Evolutionary conservation across 2,113 vertebrate genomes (phyloP).

Genomic region (Apteryx mantelli): DNA sequence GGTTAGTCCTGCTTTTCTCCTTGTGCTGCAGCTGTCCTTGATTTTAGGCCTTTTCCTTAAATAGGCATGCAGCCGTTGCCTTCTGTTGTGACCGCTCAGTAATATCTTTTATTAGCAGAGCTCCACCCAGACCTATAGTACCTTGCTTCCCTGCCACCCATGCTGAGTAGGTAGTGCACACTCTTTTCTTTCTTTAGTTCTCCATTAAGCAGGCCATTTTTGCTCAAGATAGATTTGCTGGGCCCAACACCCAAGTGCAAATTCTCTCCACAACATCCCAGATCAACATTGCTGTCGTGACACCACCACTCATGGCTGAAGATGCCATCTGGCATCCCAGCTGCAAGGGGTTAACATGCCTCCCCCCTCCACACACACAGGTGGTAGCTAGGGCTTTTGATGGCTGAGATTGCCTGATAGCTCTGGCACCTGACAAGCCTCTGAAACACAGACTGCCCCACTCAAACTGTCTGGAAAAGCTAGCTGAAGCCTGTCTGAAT

Average conservation of each 20-base stretch:
- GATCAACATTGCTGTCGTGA: background rate
- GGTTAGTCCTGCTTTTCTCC: background rate
- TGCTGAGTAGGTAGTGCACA: background rate
- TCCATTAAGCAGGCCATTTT: background rate
- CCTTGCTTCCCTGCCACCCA: background rate
- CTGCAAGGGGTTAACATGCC: rapidly evolving
- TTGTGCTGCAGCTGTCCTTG: background rate
- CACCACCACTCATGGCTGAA: background rate
- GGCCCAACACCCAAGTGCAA: background rate
- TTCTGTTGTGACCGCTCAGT: background rate
- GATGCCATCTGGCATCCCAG: background rate
- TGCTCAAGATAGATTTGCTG: background rate
- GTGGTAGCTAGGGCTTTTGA: background rate
- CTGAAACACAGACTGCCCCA: background rate
- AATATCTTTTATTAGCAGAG: background rate
- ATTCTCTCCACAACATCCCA: background rate
- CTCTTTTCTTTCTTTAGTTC: background rate
- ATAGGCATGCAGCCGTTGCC: background rate
- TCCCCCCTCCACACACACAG: background rate
- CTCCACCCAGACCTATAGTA: background rate
- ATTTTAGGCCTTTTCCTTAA: background rate
- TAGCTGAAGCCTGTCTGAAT: background rate
- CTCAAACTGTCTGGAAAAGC: background rate
- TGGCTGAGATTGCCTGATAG: background rate
- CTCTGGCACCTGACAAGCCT: background rate